Evolutionary conservation across 2,797 vertebrate species (phyloP).

Genomic region (Bradypodion pumilum): DNA sequence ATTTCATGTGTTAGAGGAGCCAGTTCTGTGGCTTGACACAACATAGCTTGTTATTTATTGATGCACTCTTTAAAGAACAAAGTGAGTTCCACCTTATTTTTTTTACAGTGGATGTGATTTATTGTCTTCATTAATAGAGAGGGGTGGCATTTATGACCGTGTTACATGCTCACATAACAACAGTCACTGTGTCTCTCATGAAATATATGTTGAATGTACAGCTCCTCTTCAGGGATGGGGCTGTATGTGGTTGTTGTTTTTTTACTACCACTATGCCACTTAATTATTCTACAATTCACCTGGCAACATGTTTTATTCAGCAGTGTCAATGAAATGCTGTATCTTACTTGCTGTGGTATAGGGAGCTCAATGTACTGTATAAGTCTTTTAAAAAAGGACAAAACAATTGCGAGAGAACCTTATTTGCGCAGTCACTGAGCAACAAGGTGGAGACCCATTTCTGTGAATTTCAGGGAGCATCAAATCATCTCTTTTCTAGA

Average conservation of each 20-base stretch:
- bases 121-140: not conserved
- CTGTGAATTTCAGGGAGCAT: too few species aligned
- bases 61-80: not conserved
- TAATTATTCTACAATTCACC: not conserved
- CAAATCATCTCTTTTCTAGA: too few species aligned
- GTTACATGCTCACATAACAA: not conserved
- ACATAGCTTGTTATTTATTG: too few species aligned
- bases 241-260: too few species aligned
- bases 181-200: too few species aligned
- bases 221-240: not conserved
- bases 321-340: not conserved
- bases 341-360: not conserved
- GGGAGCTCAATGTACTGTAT: not conserved
- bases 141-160: not conserved
- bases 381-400: not conserved
- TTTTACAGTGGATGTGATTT: not conserved
- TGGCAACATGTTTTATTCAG: not conserved
- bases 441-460: too few species aligned
- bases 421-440: not conserved
- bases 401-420: not conserved
- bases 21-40: too few species aligned
- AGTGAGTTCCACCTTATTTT: not conserved
- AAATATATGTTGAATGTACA: not conserved
- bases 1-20: not conserved
- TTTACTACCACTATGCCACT: not conserved